Percentiles rank a stretch among this genome's conserved stretches.
These are phyloP conservation scores for Metridium senile DNA, from an alignment of 92 coral and sea anemone species.

Conservation along the genomic window DNA sequence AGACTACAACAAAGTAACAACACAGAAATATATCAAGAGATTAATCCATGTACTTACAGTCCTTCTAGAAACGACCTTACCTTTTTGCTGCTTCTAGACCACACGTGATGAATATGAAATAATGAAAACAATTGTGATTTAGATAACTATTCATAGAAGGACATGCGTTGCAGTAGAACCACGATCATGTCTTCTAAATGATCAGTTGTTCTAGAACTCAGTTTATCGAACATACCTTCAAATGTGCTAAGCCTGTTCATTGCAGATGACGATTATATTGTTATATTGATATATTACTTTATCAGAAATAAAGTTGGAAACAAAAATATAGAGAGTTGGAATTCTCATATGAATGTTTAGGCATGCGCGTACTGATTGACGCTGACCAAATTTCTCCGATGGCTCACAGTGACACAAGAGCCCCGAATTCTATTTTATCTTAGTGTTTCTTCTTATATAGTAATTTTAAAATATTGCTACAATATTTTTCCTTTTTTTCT, in stretches of 20 bases:
- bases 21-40: background rate
- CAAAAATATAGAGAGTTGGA: background rate
- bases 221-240: background rate
- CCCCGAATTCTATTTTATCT: no score
- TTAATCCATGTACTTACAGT: background rate
- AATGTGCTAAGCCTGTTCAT: background rate
- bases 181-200: background rate
- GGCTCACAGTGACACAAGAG: background rate
- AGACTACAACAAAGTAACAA: slow-evolving; percentile 42
- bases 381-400: background rate
- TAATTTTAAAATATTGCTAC: no score
- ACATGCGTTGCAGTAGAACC: background rate
- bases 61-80: background rate
- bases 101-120: background rate
- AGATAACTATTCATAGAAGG: background rate
- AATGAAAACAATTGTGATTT: background rate
- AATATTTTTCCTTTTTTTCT: no score
- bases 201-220: background rate
- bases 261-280: background rate
- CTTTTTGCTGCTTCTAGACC: slow-evolving; percentile 7
- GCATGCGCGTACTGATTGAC: background rate
- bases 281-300: background rate
- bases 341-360: no score
- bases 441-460: no score
- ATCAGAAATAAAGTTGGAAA: background rate